phyloP scores from a whole-genome alignment of 1,140 invertebrate species.

The Meloidogyne exigua region DNA sequence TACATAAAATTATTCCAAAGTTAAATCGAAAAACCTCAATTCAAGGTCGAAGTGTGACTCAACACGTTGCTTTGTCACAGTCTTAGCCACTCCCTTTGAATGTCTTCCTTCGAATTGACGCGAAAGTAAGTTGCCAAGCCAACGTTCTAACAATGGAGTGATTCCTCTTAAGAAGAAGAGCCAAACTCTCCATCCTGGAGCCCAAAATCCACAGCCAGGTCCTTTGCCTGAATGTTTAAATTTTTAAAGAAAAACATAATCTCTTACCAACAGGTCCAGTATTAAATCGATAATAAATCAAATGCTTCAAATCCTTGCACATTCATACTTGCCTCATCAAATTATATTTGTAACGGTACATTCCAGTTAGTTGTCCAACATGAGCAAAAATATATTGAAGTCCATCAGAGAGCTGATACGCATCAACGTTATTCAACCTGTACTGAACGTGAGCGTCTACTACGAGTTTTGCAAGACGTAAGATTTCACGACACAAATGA shows the following conservation, averaged over 20 bases:
- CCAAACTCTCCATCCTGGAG: conserved; percentile 98
- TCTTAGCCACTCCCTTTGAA: conserved; percentile 97
- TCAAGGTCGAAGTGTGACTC: conserved; percentile 99
- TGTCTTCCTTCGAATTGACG: conserved; percentile 98
- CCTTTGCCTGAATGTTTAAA: conserved; percentile 85
- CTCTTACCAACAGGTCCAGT: conserved; percentile 72
- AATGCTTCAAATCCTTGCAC: conserved; percentile 99
- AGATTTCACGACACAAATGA: conserved; percentile 95
- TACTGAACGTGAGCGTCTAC: conserved; percentile 99
- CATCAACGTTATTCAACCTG: conserved; percentile 96
- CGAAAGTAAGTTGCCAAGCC: conserved; percentile 95
- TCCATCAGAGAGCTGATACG: conserved; percentile 91
- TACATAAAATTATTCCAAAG: conserved; percentile 72
- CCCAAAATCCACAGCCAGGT: conserved; percentile 98
- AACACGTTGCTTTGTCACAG: conserved; percentile 97
- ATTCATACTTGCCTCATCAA: conserved; percentile 98
- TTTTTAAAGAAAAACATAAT: conserved; percentile 2
- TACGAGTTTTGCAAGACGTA: conserved; percentile 92
- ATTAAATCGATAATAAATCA: conserved; percentile 99
- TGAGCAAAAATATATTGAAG: conserved; percentile 99
- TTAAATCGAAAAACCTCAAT: conserved; percentile 73
- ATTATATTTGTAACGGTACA: conserved; percentile 90
- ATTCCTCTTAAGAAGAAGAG: conserved; percentile 98
- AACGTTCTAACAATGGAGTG: conserved; percentile 91
- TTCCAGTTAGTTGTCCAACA: conserved; percentile 97